Evolutionary conservation across 2,113 vertebrate genomes (phyloP), one percentile per base, ranked within the genome.

Genomic region (Nicator chloris): DNA sequence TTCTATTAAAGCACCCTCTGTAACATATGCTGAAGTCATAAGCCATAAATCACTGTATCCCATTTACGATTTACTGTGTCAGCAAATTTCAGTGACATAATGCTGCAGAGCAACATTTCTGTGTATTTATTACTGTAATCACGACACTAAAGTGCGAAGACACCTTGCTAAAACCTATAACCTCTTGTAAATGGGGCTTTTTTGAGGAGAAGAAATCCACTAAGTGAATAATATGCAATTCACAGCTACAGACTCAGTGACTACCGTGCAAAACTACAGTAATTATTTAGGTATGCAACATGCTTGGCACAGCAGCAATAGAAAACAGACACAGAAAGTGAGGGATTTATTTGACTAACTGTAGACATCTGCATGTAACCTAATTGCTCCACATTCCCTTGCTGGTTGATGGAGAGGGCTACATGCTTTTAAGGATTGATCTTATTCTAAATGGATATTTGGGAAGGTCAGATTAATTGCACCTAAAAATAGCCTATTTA

Each of bases 21-120:
- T 86, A 96, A 94, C 87, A 90, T 95, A 96, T 87, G 94, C 95
- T 97, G 91, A 96, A 94, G 93, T 95, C 88, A 82, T 82, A 96
- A 95, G 73, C 81, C 85, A 87, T 96, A 93, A 96, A 90, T 96
- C 92, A 95, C 53, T 60, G 39, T 71, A 95, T 93, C 73, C 78
- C 82, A 91, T 93, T 94, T 96, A 76, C 49, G 44, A 76, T 88
- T 91, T 87, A 94, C 75, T 71, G n/a, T 92, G 80, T 96, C 92
- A 94, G 95, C 94, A 96, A 85, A 93, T 93, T 90, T 93, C 93
- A 91, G 81, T 91, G 82, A 96, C 93, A 96, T 94, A 95, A 95
- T 63, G 79, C 81, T 85, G 81, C 33, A 40, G 89, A 95, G 79
- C 72, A 97, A 96, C 75, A 90, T 92, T 89, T 82, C 83, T 96